Evolutionary conservation across 2,113 vertebrate species (phyloP), one percentile per base, ranked within the genome.

Genomic region (Rhodinocichla rosea): DNA sequence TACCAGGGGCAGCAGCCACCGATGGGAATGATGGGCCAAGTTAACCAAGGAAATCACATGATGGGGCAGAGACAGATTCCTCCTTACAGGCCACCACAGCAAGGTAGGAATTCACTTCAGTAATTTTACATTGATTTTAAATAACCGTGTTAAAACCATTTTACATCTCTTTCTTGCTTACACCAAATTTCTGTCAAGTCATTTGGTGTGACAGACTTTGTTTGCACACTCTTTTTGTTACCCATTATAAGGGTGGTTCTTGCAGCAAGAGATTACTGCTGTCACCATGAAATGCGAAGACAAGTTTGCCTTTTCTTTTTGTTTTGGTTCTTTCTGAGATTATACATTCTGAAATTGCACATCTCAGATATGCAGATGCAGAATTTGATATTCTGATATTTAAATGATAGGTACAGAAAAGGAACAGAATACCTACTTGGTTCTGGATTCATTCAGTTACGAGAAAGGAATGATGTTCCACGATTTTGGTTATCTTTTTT

Each of bases 31-130:
- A 99, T 99, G 98, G 98, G 98, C 28, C 99, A 99, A 91, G 99
- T 99, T 80, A 99, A 98, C 98, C 99, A 99, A 96, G 99, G 99
- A 64, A 99, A 99, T 96, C 99, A 99, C 70, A 99, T 99, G 97
- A 99, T 99, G 98, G 98, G 98, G 27, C 99, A 99, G 98, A 99
- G 99, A 91, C 99, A 99, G 87, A 99, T 99, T 98, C 99, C 99
- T 42, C 99, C 99, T 1, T 99, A 99, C 95, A 99, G 99, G 91
- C 99, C 99, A 11, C 99, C 99, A 39, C 99, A 99, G 94, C 99
- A 99, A 99, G 99, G 99, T 99, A 99, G 90, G 96, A 57, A 45
- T 71, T 91, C 50, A 33, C 32, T 52, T 87, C 55, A 56, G 30
- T 55, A 4, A 53, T 94, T 79, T 86, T 40, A 27, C 56, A 17